These are phyloP conservation scores for Trachemys scripta DNA, from an alignment of 2,113 vertebrate species.

Conservation along the genomic window DNA sequence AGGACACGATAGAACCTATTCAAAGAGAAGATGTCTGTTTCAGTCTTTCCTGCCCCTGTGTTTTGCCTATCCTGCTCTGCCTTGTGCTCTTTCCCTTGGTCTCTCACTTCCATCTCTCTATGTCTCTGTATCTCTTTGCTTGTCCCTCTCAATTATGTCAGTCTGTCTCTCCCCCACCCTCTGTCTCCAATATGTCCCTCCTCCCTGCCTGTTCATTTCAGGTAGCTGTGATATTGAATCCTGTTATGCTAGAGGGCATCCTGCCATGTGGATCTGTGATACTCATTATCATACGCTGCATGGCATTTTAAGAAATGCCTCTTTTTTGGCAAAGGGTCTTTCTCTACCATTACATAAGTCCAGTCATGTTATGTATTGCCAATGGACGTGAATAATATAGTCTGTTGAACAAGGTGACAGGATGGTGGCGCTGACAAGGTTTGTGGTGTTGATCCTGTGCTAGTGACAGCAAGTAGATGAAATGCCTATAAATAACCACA, in stretches of 20 bases:
- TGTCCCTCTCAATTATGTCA: not conserved
- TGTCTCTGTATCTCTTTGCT: not conserved
- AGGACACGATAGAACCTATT: accelerated
- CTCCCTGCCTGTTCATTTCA: not conserved
- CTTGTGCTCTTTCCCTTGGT: not conserved
- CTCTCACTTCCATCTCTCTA: not conserved
- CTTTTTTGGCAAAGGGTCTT: not conserved
- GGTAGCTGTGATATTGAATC: not conserved
- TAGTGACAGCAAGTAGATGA: not conserved
- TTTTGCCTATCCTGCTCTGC: not conserved
- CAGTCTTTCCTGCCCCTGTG: not conserved
- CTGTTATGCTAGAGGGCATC: not conserved
- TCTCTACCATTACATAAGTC: not conserved
- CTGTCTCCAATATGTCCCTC: not conserved
- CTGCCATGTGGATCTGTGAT: not conserved
- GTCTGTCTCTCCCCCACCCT: not conserved
- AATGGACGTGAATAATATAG: not conserved
- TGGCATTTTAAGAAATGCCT: not conserved
- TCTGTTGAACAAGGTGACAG: not conserved
- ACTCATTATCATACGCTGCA: not conserved
- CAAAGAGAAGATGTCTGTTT: accelerated
- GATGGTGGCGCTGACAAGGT: not conserved
- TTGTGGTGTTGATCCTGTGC: accelerated
- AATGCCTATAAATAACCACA: not conserved
- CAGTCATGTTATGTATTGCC: accelerated